Evolutionary conservation across 2,113 vertebrate species (phyloP), one percentile per base, ranked within the genome.

Genomic region (Chitala chitala): DNA sequence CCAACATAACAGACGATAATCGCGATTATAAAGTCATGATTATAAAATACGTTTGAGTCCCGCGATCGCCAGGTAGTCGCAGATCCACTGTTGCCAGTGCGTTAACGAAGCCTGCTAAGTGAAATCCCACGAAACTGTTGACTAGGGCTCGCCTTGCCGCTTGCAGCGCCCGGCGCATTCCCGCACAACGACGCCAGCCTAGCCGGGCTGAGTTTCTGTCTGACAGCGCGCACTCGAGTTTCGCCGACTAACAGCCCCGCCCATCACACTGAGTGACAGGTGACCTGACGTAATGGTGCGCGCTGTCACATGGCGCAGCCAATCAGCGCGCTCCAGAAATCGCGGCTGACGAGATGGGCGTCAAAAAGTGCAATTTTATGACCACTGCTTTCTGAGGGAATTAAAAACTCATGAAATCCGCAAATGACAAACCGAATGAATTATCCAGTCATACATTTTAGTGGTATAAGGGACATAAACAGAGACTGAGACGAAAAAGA

Each of bases 171-270:
- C 72, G 24, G 64, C 46, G 70, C 55, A 76, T 77, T 76, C 75
- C 74, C 22, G n/a, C 31, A 44, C 29, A 69, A 6, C 56, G 26
- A 50, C 46, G n/a, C 13, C 29, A 50, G 65, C 69, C 51, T 36
- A 7, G 12, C 73, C 66, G 58, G 48, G 73, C 71, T 29, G 26
- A 75, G 61, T 72, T 72, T 72, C 74, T 54, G 76, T 56, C 68
- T 22, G 71, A 44, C 42, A 29, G 55, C 31, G 65, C n/a, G n/a
- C n/a, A n/a, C 46, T 58, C 26, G 71, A 69, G 76, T 75, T 73
- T 82, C 76, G 55, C 59, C 8, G 63, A 72, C 58, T 36, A 71
- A 56, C 58, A 54, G 54, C 54, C 54, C 72, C 76, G 13, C 77
- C 74, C 77, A 76, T 75, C 48, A 77, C 9, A 59, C 48, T 68